Evolutionary conservation across 2,797 vertebrate species (phyloP).

Genomic region (Gambusia yucatana): DNA sequence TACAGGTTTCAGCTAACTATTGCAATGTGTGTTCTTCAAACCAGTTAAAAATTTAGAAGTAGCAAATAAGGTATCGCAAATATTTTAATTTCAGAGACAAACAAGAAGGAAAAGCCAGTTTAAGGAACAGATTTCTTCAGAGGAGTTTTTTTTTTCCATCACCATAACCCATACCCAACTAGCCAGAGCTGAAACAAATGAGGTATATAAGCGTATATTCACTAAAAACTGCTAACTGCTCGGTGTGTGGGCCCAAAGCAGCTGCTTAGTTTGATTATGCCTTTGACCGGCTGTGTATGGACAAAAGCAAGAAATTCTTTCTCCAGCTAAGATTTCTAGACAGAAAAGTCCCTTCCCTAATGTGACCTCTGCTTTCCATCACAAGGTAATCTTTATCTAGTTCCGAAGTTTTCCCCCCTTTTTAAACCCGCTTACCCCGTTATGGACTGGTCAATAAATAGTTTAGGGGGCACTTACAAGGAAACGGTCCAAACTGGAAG

Average conservation of each 20-base stretch:
- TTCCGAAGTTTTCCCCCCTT: background rate
- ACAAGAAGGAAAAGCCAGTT: background rate
- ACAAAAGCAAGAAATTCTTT: background rate
- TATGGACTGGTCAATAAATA: constrained; percentile 67
- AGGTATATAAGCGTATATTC: background rate
- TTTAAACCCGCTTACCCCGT: constrained; percentile 20
- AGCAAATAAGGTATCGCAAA: background rate
- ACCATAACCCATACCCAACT: no score
- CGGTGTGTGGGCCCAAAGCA: background rate
- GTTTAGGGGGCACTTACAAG: constrained; percentile 82
- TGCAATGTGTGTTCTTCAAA: background rate
- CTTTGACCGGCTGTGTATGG: background rate
- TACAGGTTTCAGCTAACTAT: background rate
- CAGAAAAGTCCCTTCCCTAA: background rate
- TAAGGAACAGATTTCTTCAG: background rate
- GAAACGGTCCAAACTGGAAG: constrained; percentile 86
- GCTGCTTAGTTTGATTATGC: background rate
- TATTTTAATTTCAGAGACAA: background rate
- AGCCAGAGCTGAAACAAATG: background rate
- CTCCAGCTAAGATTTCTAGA: background rate
- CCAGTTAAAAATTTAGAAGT: no score
- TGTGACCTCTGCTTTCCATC: background rate
- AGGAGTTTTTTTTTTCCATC: background rate
- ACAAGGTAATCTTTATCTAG: background rate
- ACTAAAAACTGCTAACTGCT: background rate